Base-by-base conservation (phyloP, 37 sponge, comb jelly and placozoan species). In the Lycopodina hypogea region DNA sequence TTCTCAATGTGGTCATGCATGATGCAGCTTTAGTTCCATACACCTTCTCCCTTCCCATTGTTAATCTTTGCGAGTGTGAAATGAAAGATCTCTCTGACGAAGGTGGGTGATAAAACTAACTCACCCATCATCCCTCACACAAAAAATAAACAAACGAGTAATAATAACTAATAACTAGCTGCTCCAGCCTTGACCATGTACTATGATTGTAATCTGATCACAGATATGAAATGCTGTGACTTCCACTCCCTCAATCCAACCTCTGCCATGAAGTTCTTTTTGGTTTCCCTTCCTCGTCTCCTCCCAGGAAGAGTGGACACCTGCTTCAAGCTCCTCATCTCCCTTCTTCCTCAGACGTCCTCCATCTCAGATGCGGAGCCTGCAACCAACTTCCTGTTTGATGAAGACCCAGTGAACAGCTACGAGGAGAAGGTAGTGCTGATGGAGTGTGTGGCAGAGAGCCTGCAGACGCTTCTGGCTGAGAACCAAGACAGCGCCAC, bases 391-490 rank as follows among this genome's bases (percentile, higher is more conserved):
- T 37, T 66, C 7, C 74, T 90, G 55, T 90, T 90, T 78, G 82
- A 85, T 9, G 90, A 90, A 67, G 90, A 83, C 33, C 86, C 81
- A 0, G 22, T 77, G 30, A 90, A 90, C 34, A 60, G 81, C 58
- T 90, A 85, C 58, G 71, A 28, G 12, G 90, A 90, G 66, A 77
- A 79, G 6, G 45, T 78, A 1, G 53, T 76, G 38, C 39, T 89
- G 8, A 11, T 83, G 1, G 36, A 69, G 41, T 39, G 35, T 22
- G 29, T 76, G 8, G 77, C 21, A 19, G 37, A 19, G 38, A 51
- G 75, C 59, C 75, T 72, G 71, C n/a, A 70, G 45, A 36, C 45
- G 12, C 61, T 28, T 60, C 61, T 60, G 3, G 61, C 61, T 15
- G 61, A 60, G 61, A 29, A 28, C 29, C 29, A 23, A 29, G 61